A percentile compares a stretch with the other conserved stretches of the same genome.
phyloP scores from a whole-genome alignment of 2,888 invertebrate species.

The Plutella xylostella region DNA sequence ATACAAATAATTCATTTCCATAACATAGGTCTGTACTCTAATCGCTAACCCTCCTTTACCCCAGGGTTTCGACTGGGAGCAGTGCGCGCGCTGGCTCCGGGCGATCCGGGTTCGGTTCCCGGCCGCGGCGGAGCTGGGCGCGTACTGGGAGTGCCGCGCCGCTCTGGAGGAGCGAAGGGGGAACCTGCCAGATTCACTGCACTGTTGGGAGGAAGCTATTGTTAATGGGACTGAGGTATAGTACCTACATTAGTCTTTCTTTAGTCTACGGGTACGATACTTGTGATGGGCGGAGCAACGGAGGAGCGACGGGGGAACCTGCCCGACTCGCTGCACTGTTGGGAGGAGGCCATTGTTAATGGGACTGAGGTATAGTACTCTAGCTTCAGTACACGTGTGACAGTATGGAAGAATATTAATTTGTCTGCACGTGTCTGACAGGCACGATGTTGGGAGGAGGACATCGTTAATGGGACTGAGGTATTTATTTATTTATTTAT shows the following conservation, averaged over 20 bases:
- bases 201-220: slow-evolving; percentile 70
- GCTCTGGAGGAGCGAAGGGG: slow-evolving; percentile 66
- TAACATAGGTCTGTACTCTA: too few relatives aligned
- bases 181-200: slow-evolving; percentile 65
- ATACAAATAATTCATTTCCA: too few relatives aligned
- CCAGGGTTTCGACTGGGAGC: slow-evolving; percentile 66
- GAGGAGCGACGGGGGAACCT: slow-evolving; percentile 67
- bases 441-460: neutral
- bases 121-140: slow-evolving; percentile 42
- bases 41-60: neutral
- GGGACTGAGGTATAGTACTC: slow-evolving; percentile 70
- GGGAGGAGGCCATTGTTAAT: slow-evolving; percentile 67
- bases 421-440: too few relatives aligned
- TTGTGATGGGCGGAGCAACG: slow-evolving; percentile 67
- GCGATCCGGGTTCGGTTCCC: slow-evolving; percentile 56
- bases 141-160: slow-evolving; percentile 73
- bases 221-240: slow-evolving; percentile 70
- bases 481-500: too few relatives aligned
- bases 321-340: slow-evolving; percentile 67
- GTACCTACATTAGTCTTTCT: neutral
- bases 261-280: neutral
- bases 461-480: neutral
- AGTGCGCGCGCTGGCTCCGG: slow-evolving; percentile 67
- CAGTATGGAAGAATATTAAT: too few relatives aligned
- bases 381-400: neutral